These are phyloP conservation scores for Luperina nickerlii DNA, from an alignment of 2,888 invertebrate species.

Conservation along the genomic window DNA sequence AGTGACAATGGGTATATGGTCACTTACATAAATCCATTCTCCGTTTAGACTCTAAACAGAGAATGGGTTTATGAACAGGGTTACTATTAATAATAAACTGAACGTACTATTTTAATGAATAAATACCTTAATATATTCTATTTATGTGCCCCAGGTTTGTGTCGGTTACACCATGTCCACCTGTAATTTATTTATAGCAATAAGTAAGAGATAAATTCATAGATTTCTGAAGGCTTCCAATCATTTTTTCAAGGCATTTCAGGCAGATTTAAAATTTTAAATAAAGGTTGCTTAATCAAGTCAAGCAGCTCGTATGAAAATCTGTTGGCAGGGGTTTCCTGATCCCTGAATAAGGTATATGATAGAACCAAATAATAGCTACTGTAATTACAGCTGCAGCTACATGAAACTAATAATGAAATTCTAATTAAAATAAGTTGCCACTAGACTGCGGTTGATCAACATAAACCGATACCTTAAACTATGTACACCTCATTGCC, in stretches of 20 bases:
- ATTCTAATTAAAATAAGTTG: conserved; percentile 8
- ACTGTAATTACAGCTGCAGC: conserved; percentile 17
- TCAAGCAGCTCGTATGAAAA: neutral
- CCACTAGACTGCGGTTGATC: neutral
- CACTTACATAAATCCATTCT: no score
- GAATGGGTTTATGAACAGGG: no score
- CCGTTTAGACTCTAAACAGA: no score
- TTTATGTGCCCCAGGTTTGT: conserved; percentile 25
- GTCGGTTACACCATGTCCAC: conserved; percentile 44
- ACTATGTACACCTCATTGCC: neutral
- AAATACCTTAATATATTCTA: conserved; percentile 31
- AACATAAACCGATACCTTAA: neutral
- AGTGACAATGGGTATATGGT: no score
- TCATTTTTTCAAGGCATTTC: neutral
- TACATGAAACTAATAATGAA: conserved; percentile 34
- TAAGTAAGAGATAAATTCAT: neutral
- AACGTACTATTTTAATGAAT: neutral
- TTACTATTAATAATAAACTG: no score
- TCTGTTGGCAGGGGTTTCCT: neutral
- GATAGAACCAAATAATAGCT: conserved; percentile 1
- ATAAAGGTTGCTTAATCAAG: neutral
- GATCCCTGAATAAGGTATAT: neutral
- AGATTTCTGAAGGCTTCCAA: neutral
- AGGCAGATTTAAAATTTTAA: neutral
- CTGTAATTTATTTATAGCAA: conserved; percentile 25